Percentiles rank a stretch among this genome's conserved stretches.
Evolutionary conservation across 2,888 invertebrate species (phyloP).

Genomic region (Dromius quadrimaculatus): DNA sequence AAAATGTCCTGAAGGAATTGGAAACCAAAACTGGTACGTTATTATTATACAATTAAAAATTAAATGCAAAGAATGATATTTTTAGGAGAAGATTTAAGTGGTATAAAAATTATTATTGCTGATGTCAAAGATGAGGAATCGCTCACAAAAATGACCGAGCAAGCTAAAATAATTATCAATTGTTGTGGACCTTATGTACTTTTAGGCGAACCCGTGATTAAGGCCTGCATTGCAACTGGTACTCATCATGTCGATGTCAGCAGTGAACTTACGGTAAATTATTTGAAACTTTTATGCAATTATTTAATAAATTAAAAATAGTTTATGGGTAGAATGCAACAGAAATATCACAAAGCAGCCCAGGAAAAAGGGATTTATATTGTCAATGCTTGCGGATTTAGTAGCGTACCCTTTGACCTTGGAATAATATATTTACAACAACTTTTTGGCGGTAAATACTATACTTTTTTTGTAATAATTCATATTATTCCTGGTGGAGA

Average conservation of each 20-base stretch:
- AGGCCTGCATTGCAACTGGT: slow-evolving; percentile 81
- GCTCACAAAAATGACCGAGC: slow-evolving; percentile 82
- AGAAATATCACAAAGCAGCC: slow-evolving; percentile 81
- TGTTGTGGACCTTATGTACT: slow-evolving; percentile 93
- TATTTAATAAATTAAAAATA: background rate
- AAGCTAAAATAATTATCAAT: slow-evolving; percentile 85
- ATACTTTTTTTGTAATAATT: background rate
- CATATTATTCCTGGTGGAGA: too few species aligned
- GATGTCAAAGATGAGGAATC: slow-evolving; percentile 82
- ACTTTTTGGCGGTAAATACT: slow-evolving; percentile 84
- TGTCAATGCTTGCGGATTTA: slow-evolving; percentile 93
- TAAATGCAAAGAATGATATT: too few species aligned
- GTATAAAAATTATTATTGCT: slow-evolving; percentile 79
- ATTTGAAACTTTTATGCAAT: too few species aligned
- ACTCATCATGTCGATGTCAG: slow-evolving; percentile 93
- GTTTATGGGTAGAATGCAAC: slow-evolving; percentile 85
- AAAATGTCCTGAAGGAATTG: slow-evolving; percentile 59
- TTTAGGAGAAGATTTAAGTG: slow-evolving; percentile 72
- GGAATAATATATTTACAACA: slow-evolving; percentile 84
- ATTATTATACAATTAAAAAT: too few species aligned
- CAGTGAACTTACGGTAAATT: too few species aligned
- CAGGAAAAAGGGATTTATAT: slow-evolving; percentile 86
- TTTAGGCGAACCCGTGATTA: slow-evolving; percentile 90
- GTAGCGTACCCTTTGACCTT: slow-evolving; percentile 91
- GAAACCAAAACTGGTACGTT: slow-evolving; percentile 66